Base-by-base conservation (phyloP, 2,797 vertebrate species). In the Rhynchonycteris naso region DNA sequence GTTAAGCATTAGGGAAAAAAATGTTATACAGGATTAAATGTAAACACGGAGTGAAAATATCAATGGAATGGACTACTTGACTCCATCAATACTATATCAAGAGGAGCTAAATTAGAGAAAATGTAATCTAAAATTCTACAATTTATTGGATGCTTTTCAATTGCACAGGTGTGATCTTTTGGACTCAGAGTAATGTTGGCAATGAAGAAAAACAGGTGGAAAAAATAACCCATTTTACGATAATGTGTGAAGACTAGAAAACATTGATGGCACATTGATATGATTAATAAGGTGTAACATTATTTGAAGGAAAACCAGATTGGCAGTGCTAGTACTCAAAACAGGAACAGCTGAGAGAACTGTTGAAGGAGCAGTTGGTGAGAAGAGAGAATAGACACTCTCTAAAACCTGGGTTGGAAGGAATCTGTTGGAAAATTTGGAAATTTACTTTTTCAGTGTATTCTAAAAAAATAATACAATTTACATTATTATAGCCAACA, bases 121-220 rank as follows among this genome's bases (percentile, higher is more conserved):
- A 92, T 87, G 13, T 93, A 91, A 97, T 95, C 93, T 95, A 89
- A 94, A 94, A 92, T 91, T 96, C 68, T 66, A 52, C 81, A 86
- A 79, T 90, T 83, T 84, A 38, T 88, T 97, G 96, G 90, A 95
- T 75, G 52, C 24, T 69, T 97, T 97, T 94, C 97, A 97, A 91
- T 82, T 96, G 75, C 93, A 96, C 97, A 97, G 94, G 96, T 97
- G 97, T 97, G 95, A 96, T 96, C 90, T 96, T 94, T 97, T 96
- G 94, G 90, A 97, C 68, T 90, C 83, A 87, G 92, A 92, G 24
- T 82, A 89, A 21, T 95, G 71, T 75, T 97, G 96, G 95, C 96
- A 97, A 84, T 82, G 85, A 15, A 94, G 92, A 83, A 26, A 94
- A 95, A 93, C 90, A 96, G 96, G 97, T 97, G 94, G 95, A 79